Conservation (phyloP, 2,888 invertebrate species). For the Drosophila nr. perissopoda region DNA sequence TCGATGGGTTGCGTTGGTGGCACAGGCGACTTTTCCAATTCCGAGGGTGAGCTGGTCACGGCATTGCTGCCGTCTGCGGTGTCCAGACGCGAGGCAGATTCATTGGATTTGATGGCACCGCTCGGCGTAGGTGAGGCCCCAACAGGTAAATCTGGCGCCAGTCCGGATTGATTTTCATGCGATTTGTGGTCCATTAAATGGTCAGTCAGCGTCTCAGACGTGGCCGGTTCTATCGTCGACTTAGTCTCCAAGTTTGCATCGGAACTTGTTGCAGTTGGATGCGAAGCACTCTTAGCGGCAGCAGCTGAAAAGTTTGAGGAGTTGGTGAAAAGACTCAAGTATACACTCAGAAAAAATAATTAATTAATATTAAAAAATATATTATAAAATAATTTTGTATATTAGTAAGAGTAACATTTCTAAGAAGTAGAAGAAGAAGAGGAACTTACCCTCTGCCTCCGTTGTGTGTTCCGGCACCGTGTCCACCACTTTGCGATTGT, state of each 20-base stretch:
- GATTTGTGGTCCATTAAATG: conserved; percentile 83
- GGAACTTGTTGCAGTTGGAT: conserved; percentile 71
- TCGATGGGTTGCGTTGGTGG: conserved; percentile 84
- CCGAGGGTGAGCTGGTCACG: conserved; percentile 40
- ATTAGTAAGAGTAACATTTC: no score
- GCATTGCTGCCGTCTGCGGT: conserved; percentile 74
- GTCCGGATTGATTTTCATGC: conserved; percentile 81
- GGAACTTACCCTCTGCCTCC: conserved; percentile 58
- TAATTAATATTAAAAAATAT: no score
- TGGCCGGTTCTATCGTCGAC: conserved; percentile 82
- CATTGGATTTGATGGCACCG: conserved; percentile 63
- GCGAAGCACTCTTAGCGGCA: conserved; percentile 76
- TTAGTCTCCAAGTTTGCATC: conserved; percentile 82
- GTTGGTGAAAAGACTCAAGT: neutral
- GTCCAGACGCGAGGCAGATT: conserved; percentile 67
- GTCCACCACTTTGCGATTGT: conserved; percentile 71
- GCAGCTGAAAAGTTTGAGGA: neutral
- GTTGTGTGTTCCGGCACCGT: conserved; percentile 53
- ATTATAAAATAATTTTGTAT: no score
- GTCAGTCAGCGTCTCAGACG: conserved; percentile 83
- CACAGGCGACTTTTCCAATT: conserved; percentile 76
- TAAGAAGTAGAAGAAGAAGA: neutral
- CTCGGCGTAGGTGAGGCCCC: conserved; percentile 77
- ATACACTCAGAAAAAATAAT: neutral
- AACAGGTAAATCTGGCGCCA: conserved; percentile 50